Percentiles rank a stretch among this genome's conserved stretches.
Evolutionary conservation across 2,113 vertebrate species (phyloP).

Genomic region (Hyperopisus bebe): DNA sequence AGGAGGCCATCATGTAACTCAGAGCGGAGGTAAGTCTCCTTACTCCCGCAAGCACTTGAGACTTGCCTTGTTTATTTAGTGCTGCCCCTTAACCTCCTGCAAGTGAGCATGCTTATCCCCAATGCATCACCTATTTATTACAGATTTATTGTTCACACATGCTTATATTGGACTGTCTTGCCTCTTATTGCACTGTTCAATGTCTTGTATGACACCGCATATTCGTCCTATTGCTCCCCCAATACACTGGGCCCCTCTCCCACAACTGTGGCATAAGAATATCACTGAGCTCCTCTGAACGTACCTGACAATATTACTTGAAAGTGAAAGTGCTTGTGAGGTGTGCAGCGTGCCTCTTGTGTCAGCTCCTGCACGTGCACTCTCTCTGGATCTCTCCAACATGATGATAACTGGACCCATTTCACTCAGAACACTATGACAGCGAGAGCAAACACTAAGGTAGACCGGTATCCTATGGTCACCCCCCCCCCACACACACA

Average conservation of each 20-base stretch:
- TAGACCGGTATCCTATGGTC: neutral
- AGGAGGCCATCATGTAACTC: neutral
- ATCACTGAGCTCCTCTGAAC: neutral
- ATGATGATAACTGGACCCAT: neutral
- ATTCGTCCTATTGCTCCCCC: neutral
- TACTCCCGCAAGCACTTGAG: slow-evolving; percentile 16
- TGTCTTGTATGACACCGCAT: neutral
- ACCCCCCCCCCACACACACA: slow-evolving; percentile 7
- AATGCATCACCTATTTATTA: neutral
- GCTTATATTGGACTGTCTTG: neutral
- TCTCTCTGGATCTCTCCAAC: too few species aligned
- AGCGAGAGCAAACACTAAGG: neutral
- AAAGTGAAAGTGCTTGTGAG: neutral
- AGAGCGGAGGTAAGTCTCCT: neutral
- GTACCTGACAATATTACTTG: neutral
- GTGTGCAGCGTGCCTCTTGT: neutral
- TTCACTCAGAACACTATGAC: neutral
- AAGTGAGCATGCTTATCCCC: neutral
- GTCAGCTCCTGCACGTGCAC: too few species aligned
- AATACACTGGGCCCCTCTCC: neutral
- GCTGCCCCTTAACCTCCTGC: slow-evolving; percentile 20
- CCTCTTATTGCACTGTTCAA: neutral
- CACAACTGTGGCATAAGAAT: neutral
- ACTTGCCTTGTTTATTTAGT: slow-evolving; percentile 30
- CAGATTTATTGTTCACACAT: neutral